phyloP scores from a whole-genome alignment of 2,113 vertebrate species.

The Dolichallabes microphthalmus region DNA sequence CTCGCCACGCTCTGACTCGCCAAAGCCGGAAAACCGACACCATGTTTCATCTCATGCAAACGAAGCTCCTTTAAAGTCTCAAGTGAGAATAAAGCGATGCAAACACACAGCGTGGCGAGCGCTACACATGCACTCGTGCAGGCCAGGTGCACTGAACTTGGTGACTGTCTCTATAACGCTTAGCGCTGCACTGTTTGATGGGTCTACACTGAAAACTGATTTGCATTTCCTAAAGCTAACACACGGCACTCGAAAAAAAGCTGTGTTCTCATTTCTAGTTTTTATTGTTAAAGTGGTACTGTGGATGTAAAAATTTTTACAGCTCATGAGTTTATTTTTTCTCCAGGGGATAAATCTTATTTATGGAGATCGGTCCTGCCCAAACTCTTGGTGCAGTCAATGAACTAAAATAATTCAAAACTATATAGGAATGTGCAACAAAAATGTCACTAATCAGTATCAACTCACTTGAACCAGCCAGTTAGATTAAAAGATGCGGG shows the following conservation, averaged over 20 bases:
- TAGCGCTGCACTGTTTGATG: neutral
- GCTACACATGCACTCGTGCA: neutral
- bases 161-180: neutral
- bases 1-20: neutral
- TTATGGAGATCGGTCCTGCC: neutral
- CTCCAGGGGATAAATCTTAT: neutral
- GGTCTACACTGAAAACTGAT: neutral
- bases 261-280: neutral
- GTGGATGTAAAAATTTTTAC: neutral
- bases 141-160: neutral
- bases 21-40: neutral
- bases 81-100: neutral
- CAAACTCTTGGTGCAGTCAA: neutral
- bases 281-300: neutral
- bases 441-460: neutral
- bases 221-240: neutral
- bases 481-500: neutral
- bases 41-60: constrained; percentile 15
- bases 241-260: neutral
- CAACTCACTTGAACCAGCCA: neutral
- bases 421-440: no score
- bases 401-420: neutral
- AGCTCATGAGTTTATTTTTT: neutral
- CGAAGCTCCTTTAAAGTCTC: neutral
- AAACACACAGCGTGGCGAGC: neutral